Percentiles rank a stretch among this genome's conserved stretches.
Evolutionary conservation across 2,113 vertebrate species (phyloP).

Genomic region (Origma solitaria): DNA sequence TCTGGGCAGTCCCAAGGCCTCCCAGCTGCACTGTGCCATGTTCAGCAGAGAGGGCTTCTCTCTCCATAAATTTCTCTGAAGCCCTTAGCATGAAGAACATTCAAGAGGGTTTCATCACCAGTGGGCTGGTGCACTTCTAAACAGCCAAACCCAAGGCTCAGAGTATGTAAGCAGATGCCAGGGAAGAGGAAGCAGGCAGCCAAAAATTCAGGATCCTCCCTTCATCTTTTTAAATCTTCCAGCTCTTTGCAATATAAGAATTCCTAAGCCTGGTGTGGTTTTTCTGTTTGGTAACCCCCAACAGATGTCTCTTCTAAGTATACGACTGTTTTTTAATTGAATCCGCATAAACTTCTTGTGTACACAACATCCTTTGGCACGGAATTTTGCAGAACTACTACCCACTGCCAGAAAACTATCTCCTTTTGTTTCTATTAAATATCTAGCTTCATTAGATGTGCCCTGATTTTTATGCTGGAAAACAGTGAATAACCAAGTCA

Average conservation of each 20-base stretch:
- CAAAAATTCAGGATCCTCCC: background rate
- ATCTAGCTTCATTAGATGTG: background rate
- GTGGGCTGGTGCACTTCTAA: background rate
- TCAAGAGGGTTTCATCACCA: background rate
- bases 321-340: background rate
- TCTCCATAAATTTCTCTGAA: background rate
- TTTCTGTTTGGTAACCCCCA: background rate
- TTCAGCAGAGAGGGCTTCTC: background rate
- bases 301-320: background rate
- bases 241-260: background rate
- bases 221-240: background rate
- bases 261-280: background rate
- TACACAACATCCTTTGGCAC: background rate
- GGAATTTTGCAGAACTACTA: background rate
- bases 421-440: background rate
- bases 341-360: background rate
- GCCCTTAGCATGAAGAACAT: no score
- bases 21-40: background rate
- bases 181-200: background rate
- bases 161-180: background rate
- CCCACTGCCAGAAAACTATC: background rate
- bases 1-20: background rate
- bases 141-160: background rate
- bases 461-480: background rate
- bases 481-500: background rate